Percentiles rank a stretch among this genome's conserved stretches.
phyloP scores from a whole-genome alignment of 2,888 invertebrate species.

The Ophion costatus region DNA sequence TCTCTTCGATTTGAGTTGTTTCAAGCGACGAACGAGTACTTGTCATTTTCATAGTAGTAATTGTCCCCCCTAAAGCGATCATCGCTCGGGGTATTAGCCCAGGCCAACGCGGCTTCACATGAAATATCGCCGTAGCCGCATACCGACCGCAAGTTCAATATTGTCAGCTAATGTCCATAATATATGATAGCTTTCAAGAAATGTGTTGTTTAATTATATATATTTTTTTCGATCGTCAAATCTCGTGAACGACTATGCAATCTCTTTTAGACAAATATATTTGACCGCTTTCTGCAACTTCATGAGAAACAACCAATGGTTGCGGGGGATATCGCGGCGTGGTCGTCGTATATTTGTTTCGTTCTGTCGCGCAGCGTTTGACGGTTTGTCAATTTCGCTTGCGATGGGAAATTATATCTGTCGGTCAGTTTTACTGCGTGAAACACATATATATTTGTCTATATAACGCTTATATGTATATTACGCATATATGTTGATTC shows the following conservation, averaged over 20 bases:
- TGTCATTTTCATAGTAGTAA: too few species aligned
- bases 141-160: too few species aligned
- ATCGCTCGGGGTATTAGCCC: too few species aligned
- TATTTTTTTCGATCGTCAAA: too few species aligned
- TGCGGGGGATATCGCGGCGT: slow-evolving; percentile 33
- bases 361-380: slow-evolving; percentile 32
- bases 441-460: background rate
- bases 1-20: too few species aligned
- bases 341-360: slow-evolving; percentile 56
- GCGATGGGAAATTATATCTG: slow-evolving; percentile 74
- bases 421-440: slow-evolving; percentile 70
- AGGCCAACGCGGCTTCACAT: too few species aligned
- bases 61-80: too few species aligned
- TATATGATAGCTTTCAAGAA: too few species aligned
- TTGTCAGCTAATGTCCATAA: too few species aligned
- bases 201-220: too few species aligned
- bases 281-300: slow-evolving; percentile 37
- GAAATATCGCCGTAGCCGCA: too few species aligned
- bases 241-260: background rate
- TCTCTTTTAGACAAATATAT: background rate
- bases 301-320: slow-evolving; percentile 50
- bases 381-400: slow-evolving; percentile 55
- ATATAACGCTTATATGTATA: background rate
- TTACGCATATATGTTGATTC: background rate
- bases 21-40: too few species aligned